Evolutionary conservation across 2,888 invertebrate genomes (phyloP).

Genomic region (Pandemis heparana): DNA sequence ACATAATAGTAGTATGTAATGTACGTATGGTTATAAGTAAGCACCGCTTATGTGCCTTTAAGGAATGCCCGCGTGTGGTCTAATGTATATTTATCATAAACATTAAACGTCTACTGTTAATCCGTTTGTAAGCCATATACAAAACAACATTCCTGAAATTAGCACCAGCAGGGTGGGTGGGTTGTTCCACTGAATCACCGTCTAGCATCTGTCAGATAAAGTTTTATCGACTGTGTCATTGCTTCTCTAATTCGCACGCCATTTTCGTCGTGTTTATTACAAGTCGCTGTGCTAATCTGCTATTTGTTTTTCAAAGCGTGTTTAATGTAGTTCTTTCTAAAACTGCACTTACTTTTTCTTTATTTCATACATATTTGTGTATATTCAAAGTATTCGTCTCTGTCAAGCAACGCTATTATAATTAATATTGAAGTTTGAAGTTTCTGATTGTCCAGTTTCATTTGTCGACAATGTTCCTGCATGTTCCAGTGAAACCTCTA

Average conservation of each 20-base stretch:
- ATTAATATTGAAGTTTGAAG: too few relatives aligned
- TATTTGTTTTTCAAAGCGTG: neutral
- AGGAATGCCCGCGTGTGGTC: too few relatives aligned
- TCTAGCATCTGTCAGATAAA: slow-evolving; percentile 18
- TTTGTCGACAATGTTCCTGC: neutral
- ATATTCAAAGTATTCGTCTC: too few relatives aligned
- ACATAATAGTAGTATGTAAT: too few relatives aligned
- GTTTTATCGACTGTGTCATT: slow-evolving; percentile 30
- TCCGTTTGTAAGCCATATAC: neutral
- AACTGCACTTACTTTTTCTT: too few relatives aligned
- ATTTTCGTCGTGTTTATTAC: slow-evolving; percentile 23
- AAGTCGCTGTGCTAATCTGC: slow-evolving; percentile 12
- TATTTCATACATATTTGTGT: too few relatives aligned
- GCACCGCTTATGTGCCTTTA: too few relatives aligned
- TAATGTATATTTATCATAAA: neutral
- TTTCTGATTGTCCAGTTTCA: neutral
- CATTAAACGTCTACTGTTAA: neutral
- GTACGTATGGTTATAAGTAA: too few relatives aligned
- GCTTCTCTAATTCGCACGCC: slow-evolving; percentile 1
- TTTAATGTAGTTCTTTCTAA: too few relatives aligned
- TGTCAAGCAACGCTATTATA: too few relatives aligned
- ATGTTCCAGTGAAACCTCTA: slow-evolving; percentile 7
- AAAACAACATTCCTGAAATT: neutral
- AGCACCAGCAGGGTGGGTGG: neutral
- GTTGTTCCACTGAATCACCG: slow-evolving; percentile 11